Evolutionary conservation across 2,888 invertebrate genomes (phyloP), one percentile per base, ranked within the genome.

Genomic region (Abrostola tripartita): DNA sequence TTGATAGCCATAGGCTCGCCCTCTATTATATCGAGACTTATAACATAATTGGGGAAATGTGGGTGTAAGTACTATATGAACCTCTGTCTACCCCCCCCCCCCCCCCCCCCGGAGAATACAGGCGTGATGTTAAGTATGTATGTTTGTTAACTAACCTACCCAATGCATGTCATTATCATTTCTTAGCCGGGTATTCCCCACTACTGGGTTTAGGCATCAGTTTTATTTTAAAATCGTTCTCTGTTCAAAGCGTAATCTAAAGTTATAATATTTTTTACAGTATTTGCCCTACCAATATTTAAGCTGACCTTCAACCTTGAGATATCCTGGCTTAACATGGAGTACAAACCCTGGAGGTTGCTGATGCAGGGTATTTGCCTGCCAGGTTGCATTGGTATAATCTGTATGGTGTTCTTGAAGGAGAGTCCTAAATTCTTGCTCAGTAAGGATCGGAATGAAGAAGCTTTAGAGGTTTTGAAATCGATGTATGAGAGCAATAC

Each of bases 381-480:
- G 0, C 96, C 97, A 0, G 95, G 96, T 52, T 79, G 96, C 0
- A 42, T 96, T 0, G 96, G 96, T 0, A 94, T 96, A 0, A 9
- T 96, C 0, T 92, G 95, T 37, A 89, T 96, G 14, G 79, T 94
- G 0, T 91, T 92, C 51, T 88, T 96, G 59, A 96, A 97, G 0
- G 98, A 98, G 85, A 98, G 97, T 74, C 98, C 98, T 0, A 97
- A 97, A 85, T 98, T 96, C 83, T 91, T 96, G 50, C 91, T 97
- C 5, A 95, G 96, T 44, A 96, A 95, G 74, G 95, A 96, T 0
- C 90, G 92, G 62, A 88, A 95, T 0, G 90, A 95, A 0, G 94
- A 95, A 56, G 96, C 97, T 0, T 74, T 97, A 38, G 68, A 82
- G 0, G 84, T 88, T 5, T 71, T 94, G 42, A 84, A 73, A 40